Evolutionary conservation across 2,113 vertebrate genomes (phyloP), one percentile per base, ranked within the genome.

Genomic region (Phoenicopterus ruber): DNA sequence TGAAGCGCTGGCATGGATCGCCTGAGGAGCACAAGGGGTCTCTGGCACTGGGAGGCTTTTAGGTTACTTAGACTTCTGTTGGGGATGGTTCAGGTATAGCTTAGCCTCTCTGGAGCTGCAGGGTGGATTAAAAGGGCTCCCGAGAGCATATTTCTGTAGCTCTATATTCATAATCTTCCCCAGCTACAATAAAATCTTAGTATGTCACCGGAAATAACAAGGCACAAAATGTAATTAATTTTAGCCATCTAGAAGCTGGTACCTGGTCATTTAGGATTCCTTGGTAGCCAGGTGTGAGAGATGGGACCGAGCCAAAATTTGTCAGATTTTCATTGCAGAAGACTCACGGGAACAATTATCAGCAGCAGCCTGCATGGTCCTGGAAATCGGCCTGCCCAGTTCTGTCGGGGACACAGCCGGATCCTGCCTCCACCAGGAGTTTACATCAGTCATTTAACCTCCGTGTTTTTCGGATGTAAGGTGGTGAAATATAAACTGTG

Each of bases 11-110:
- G 8, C 1, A 2, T 38, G n/a, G 5, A 32, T 34, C 9, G 3
- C 22, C 21, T 0, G 2, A n/a, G 16, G 31, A 73, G n/a, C 19
- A 57, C 1, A 2, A 62, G 32, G 26, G 7, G 4, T 61, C 16
- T 49, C 34, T 1, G 2, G 13, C 40, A 71, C 36, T 61, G 40
- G 13, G 54, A 80, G 31, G 18, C 5, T 59, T 66, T 40, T 54
- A n/a, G 13, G 38, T 65, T 40, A 40, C 21, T 65, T 36, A 66
- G 46, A 59, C 24, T 13, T 54, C 63, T 40, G 24, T 26, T 31
- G 26, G n/a, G 40, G 7, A 15, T 72, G 40, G 8, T 47, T 66
- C 47, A 26, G 46, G 25, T 32, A 47, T 6, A 80, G 24, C 7
- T 66, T 59, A 80, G 7, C 52, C 17, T 54, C 34, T n/a, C 17